phyloP scores from a whole-genome alignment of 64 coral and sea anemone species.

The Actinia equina region DNA sequence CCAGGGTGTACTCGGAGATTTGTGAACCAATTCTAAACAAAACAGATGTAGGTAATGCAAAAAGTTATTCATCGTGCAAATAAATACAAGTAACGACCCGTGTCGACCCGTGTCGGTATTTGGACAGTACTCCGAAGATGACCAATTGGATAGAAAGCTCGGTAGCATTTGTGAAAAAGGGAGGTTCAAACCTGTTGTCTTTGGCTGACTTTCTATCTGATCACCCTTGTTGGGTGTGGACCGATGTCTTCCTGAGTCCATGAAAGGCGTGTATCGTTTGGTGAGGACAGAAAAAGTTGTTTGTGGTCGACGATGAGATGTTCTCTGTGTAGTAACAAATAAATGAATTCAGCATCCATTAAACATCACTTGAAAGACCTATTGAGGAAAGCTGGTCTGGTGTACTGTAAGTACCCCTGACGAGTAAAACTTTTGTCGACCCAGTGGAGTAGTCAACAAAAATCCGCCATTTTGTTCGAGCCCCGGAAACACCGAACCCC shows the following conservation, averaged over 20 bases:
- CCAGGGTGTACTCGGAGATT: not conserved
- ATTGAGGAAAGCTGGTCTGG: not conserved
- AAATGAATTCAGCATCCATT: not conserved
- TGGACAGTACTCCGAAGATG: too few species aligned
- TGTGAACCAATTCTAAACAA: conserved; percentile 34
- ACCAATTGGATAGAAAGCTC: too few species aligned
- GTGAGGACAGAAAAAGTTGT: not conserved
- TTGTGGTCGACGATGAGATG: not conserved
- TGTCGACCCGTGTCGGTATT: too few species aligned
- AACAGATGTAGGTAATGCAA: not conserved
- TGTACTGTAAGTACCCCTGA: not conserved
- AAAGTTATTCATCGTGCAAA: not conserved
- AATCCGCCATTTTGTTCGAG: too few species aligned
- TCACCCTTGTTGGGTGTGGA: not conserved
- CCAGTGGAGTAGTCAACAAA: too few species aligned
- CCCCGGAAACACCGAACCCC: too few species aligned
- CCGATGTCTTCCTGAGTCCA: not conserved
- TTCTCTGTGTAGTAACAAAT: not conserved
- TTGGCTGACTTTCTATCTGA: not conserved
- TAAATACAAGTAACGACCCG: not conserved
- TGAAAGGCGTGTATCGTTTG: conserved; percentile 1
- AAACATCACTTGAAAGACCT: not conserved
- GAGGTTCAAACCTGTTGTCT: not conserved
- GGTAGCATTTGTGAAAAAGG: too few species aligned
- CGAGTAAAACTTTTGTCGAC: too few species aligned